Percentiles rank a stretch among this genome's conserved stretches.
These are phyloP conservation scores for Caenorhabditis inopinata DNA, from an alignment of 1,140 invertebrate species.

Conservation along the genomic window DNA sequence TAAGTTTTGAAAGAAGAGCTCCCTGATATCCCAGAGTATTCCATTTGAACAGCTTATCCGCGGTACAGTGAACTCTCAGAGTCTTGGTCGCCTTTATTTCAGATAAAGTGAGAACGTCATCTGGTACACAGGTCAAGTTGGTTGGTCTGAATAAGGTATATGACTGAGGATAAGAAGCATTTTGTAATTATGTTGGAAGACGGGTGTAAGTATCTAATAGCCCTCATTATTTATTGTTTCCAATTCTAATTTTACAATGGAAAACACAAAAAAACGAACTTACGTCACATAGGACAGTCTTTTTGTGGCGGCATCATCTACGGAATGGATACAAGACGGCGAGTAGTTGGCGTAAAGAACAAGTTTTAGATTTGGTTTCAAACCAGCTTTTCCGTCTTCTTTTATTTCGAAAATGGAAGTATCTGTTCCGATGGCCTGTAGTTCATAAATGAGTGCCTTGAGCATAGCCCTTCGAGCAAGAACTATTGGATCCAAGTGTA, in stretches of 20 bases:
- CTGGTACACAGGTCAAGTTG: not conserved
- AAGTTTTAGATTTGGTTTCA: not conserved
- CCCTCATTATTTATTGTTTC: no score
- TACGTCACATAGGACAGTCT: not conserved
- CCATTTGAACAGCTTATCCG: constrained; percentile 46
- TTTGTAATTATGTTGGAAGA: no score
- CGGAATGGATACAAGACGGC: not conserved
- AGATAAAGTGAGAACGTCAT: not conserved
- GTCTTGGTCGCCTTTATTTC: not conserved
- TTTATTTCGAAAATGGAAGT: not conserved
- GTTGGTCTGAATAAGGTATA: constrained; percentile 8
- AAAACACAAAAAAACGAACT: not conserved
- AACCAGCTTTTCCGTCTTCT: not conserved
- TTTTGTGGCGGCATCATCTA: not conserved
- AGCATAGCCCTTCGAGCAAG: constrained; percentile 25
- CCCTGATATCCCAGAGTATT: constrained; percentile 36
- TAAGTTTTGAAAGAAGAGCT: constrained; percentile 28
- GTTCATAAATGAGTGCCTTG: not conserved
- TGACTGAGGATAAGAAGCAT: not conserved
- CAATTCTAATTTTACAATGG: no score
- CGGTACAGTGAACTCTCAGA: not conserved
- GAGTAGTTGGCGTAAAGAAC: constrained; percentile 11
- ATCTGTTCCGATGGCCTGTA: not conserved
- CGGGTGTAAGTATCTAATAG: no score
- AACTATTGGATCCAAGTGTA: constrained; percentile 28